phyloP scores from a whole-genome alignment of 2,888 invertebrate genomes.

The Sepioteuthis lessoniana region DNA sequence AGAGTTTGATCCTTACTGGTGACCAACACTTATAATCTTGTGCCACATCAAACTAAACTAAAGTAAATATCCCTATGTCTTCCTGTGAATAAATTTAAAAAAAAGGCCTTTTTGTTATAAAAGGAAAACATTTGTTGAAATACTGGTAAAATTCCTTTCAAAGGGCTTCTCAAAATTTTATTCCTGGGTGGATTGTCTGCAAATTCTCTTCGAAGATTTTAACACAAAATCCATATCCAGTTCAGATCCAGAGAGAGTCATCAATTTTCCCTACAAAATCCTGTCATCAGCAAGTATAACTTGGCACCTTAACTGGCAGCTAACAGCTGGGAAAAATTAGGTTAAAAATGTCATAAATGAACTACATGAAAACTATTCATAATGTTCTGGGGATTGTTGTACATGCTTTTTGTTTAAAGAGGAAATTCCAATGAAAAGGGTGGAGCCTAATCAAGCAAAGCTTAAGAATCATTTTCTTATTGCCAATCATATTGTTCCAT shows the following conservation, averaged over 20 bases:
- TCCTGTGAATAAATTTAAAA: too few relatives aligned
- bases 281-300: conserved; percentile 33
- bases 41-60: too few relatives aligned
- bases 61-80: too few relatives aligned
- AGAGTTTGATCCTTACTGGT: too few relatives aligned
- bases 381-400: neutral
- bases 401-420: neutral
- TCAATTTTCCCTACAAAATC: neutral
- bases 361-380: neutral
- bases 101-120: neutral
- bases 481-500: neutral
- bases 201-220: neutral
- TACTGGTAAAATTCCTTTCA: neutral
- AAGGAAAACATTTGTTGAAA: neutral
- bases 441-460: neutral
- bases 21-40: too few relatives aligned
- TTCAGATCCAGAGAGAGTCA: conserved; percentile 33
- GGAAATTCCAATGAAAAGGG: neutral
- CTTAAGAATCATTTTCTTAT: neutral
- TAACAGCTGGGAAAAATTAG: conserved; percentile 13
- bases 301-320: neutral
- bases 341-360: conserved; percentile 15
- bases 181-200: neutral
- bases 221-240: neutral
- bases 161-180: neutral